Evolutionary conservation across 1,140 invertebrate genomes (phyloP).

Genomic region (Geopemphigus sp.): DNA sequence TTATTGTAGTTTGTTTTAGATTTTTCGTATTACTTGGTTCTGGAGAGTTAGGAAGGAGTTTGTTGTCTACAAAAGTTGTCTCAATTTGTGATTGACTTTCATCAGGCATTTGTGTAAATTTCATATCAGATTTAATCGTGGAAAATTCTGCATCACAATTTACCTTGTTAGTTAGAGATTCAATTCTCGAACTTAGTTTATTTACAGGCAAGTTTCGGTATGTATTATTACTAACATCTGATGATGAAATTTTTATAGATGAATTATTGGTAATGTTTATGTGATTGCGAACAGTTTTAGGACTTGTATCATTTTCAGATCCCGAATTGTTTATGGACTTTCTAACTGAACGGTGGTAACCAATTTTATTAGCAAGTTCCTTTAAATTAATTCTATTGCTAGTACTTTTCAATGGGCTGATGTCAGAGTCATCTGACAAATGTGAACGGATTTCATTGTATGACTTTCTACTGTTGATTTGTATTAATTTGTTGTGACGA

Average conservation of each 20-base stretch:
- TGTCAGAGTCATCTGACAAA: constrained; percentile 24
- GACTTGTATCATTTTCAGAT: constrained; percentile 3
- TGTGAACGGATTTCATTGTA: neutral
- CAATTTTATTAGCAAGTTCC: constrained; percentile 32
- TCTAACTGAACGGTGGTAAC: constrained; percentile 28
- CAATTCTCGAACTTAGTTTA: neutral
- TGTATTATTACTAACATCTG: neutral
- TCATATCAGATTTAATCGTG: neutral
- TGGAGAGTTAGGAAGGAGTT: neutral
- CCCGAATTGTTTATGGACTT: neutral
- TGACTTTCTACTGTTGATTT: neutral
- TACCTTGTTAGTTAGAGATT: neutral
- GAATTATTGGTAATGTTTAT: neutral
- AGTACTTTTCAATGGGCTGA: neutral
- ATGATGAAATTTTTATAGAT: neutral
- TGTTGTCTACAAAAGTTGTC: neutral
- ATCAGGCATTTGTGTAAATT: neutral
- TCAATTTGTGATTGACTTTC: neutral
- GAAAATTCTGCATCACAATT: neutral
- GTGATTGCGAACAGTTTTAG: neutral
- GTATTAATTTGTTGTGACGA: neutral
- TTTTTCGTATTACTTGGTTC: neutral
- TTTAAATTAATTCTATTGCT: constrained; percentile 22
- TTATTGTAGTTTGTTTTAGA: neutral
- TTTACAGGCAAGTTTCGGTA: neutral